A percentile compares a stretch with the other conserved stretches of the same genome.
Conservation (phyloP, 2,113 vertebrate species). For the Macquaria australasica region DNA sequence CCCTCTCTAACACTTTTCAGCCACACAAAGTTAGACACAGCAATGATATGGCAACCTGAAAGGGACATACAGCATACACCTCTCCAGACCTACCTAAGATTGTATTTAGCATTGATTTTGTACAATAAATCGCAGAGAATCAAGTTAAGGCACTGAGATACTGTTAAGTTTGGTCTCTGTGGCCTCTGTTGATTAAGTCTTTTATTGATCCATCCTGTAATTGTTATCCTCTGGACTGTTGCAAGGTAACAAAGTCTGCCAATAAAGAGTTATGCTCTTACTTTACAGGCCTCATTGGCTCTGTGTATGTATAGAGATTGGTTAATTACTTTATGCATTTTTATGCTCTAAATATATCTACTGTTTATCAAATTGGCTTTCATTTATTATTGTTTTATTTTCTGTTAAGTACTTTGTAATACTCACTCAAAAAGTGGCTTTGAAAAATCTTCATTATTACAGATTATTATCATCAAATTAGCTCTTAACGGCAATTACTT, state of each 20-base stretch:
- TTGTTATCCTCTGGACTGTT: slow-evolving; percentile 53
- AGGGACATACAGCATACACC: not conserved
- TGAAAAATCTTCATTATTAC: slow-evolving; percentile 34
- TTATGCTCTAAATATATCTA: not conserved
- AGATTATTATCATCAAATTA: slow-evolving; percentile 65
- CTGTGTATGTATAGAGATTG: not conserved
- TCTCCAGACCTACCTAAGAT: slow-evolving; percentile 8
- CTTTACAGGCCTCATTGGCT: slow-evolving; percentile 37
- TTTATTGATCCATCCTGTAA: slow-evolving; percentile 68
- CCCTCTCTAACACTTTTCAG: slow-evolving; percentile 1
- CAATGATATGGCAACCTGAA: slow-evolving; percentile 17
- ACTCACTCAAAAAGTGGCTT: slow-evolving; percentile 8
- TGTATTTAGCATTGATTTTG: slow-evolving; percentile 40
- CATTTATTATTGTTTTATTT: slow-evolving; percentile 13
- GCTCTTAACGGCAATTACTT: slow-evolving; percentile 21
- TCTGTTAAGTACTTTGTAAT: slow-evolving; percentile 11
- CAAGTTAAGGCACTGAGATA: slow-evolving; percentile 40
- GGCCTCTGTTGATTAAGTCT: slow-evolving; percentile 56
- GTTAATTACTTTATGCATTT: slow-evolving; percentile 16
- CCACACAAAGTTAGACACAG: slow-evolving; percentile 8
- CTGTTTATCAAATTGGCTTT: not conserved
- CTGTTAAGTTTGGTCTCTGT: slow-evolving; percentile 40
- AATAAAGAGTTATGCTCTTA: slow-evolving; percentile 36
- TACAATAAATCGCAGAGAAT: slow-evolving; percentile 39
- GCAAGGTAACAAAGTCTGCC: slow-evolving; percentile 43